Conservation (phyloP, 2,888 invertebrate genomes). For the Callyntrura sp. region DNA sequence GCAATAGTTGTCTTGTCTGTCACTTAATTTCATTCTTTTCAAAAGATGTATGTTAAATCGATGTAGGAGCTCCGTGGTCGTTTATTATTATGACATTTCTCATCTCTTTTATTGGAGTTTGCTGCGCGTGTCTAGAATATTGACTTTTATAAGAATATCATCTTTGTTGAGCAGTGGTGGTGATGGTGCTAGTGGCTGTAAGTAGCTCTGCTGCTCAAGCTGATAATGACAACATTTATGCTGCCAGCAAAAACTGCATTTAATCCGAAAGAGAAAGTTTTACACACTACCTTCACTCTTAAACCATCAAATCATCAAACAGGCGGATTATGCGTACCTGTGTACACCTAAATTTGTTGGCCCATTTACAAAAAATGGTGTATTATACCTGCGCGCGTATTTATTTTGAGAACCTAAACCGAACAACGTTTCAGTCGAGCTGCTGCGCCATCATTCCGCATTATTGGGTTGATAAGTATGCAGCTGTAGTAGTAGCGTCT, state of each 20-base stretch:
- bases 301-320: conserved; percentile 29
- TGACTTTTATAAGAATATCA: background rate
- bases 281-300: background rate
- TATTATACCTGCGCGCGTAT: background rate
- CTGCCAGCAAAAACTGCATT: conserved; percentile 11
- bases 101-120: conserved; percentile 25
- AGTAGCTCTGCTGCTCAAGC: conserved; percentile 10
- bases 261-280: conserved; percentile 44
- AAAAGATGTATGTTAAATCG: conserved; percentile 34
- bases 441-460: background rate
- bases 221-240: conserved; percentile 26
- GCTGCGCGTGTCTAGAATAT: conserved; percentile 4
- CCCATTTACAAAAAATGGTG: background rate
- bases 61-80: conserved; percentile 29
- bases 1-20: conserved; percentile 46
- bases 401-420: background rate
- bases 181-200: no score
- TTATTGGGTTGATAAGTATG: background rate
- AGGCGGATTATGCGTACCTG: background rate
- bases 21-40: conserved; percentile 24
- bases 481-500: no score
- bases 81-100: conserved; percentile 46
- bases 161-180: background rate
- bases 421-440: background rate
- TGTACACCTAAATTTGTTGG: background rate